Conservation (phyloP, 2,888 invertebrate genomes). For the Drosophila suboccidentalis region DNA sequence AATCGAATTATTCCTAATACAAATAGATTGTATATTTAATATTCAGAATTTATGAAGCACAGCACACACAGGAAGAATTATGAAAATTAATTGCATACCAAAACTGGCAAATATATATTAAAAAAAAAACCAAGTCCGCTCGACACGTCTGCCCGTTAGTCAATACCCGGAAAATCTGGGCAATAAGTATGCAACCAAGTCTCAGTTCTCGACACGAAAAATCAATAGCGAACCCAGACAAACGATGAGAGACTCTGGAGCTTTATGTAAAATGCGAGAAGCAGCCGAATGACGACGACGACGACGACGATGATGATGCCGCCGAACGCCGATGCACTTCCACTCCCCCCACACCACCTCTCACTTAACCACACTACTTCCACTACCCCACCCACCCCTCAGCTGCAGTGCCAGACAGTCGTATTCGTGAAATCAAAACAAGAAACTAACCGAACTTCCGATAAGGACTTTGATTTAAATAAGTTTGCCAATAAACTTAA, state of each 20-base stretch:
- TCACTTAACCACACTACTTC: constrained; percentile 19
- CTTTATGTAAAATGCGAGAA: constrained; percentile 19
- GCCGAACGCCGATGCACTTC: constrained; percentile 56
- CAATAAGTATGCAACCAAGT: constrained; percentile 48
- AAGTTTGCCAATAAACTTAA: constrained; percentile 11
- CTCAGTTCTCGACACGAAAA: constrained; percentile 73
- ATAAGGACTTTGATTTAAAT: constrained; percentile 2
- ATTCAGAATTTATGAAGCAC: background rate
- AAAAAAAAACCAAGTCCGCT: constrained; percentile 9
- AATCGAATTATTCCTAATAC: background rate
- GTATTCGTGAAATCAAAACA: background rate
- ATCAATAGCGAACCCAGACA: constrained; percentile 81
- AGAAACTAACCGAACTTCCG: background rate
- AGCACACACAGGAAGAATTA: background rate
- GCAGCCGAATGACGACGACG: constrained; percentile 49
- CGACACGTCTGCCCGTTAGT: constrained; percentile 53
- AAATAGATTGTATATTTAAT: background rate
- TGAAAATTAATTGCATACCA: constrained; percentile 2
- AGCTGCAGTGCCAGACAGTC: constrained; percentile 12
- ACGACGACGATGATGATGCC: constrained; percentile 35
- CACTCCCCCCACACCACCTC: constrained; percentile 18
- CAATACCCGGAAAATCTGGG: constrained; percentile 65
- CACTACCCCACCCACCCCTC: background rate
- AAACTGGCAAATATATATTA: background rate
- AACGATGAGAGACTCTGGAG: constrained; percentile 59